Base-by-base conservation (phyloP, 2,113 vertebrate genomes). In the Gallinago media region DNA sequence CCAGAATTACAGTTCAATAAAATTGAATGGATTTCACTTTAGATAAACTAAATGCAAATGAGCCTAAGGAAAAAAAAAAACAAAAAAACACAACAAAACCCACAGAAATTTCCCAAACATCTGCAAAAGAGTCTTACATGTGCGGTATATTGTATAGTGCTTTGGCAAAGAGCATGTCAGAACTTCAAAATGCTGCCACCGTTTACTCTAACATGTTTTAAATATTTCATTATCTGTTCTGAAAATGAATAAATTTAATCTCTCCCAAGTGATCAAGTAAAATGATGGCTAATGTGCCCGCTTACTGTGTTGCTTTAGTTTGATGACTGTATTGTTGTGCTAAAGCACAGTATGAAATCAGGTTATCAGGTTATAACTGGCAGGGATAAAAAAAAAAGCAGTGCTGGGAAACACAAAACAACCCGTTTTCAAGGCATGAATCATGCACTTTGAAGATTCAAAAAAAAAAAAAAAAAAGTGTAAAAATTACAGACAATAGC, bases 1-100 rank as follows among this genome's bases (percentile, higher is more conserved):
- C 98, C 95, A 97, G 98, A 98, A 98, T 98, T 98, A 99, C 98
- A 99, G 97, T 98, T 99, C 98, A 98, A 99, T 99, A 98, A 98
- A 98, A 98, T 96, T 97, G 98, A 98, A 97, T 98, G 97, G 97
- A 98, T 98, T 98, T 98, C 96, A 97, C 97, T 98, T 98, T 97
- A 97, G 97, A 98, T 98, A 98, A 98, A 98, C 97, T 92, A 96
- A 97, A 98, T 98, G 97, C 97, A 98, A 98, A 98, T 97, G 92
- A 96, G 82, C 50, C 74, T 65, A 86, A 75, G 58, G 9, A 63
- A 62, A 80, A 42, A 31, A 40, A 38, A 40, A 42, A 46, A 44
- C 8, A 42, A 42, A 16, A 15, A 46, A 46, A 12, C 3, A 19
- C 17, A 34, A 3, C 25, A 50, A 19, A 74, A 34, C 14, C 38